Conservation (phyloP, 2,113 vertebrate genomes). For the Nanorana parkeri region DNA sequence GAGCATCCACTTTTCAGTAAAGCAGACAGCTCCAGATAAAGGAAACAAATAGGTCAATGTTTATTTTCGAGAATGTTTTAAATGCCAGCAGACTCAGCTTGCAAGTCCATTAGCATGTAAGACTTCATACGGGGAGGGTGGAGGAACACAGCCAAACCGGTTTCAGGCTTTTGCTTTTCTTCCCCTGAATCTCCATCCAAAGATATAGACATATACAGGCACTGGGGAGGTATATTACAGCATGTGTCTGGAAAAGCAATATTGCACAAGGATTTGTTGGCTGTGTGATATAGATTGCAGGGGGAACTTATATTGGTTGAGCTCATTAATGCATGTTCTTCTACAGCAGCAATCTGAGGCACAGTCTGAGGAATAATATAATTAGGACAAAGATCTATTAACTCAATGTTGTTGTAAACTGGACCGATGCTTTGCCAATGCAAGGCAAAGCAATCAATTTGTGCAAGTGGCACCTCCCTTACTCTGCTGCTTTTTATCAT, state of each 20-base stretch:
- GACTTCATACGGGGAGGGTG: conserved; percentile 3
- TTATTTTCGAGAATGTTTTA: conserved; percentile 27
- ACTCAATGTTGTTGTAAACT: too few relatives aligned
- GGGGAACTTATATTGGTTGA: too few relatives aligned
- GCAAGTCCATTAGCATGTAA: conserved; percentile 34
- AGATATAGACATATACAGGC: neutral
- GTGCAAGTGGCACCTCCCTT: too few relatives aligned
- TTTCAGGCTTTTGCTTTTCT: neutral
- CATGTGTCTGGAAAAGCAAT: neutral
- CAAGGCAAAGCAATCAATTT: too few relatives aligned
- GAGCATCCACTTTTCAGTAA: conserved; percentile 1
- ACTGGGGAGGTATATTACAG: conserved; percentile 7
- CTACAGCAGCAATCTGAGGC: too few relatives aligned
- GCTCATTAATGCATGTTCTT: too few relatives aligned
- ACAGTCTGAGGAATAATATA: too few relatives aligned
- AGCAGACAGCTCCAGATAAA: conserved; percentile 19
- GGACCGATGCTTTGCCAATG: too few relatives aligned
- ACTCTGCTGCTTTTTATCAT: too few relatives aligned
- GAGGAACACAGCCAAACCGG: neutral
- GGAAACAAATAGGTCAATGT: conserved; percentile 38
- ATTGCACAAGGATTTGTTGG: neutral
- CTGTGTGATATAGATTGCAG: neutral
- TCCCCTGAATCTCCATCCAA: neutral
- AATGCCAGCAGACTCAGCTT: conserved; percentile 35
- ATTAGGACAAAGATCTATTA: too few relatives aligned